Base-by-base conservation (phyloP, 2,113 vertebrate genomes). In the Lethenteron reissneri region DNA sequence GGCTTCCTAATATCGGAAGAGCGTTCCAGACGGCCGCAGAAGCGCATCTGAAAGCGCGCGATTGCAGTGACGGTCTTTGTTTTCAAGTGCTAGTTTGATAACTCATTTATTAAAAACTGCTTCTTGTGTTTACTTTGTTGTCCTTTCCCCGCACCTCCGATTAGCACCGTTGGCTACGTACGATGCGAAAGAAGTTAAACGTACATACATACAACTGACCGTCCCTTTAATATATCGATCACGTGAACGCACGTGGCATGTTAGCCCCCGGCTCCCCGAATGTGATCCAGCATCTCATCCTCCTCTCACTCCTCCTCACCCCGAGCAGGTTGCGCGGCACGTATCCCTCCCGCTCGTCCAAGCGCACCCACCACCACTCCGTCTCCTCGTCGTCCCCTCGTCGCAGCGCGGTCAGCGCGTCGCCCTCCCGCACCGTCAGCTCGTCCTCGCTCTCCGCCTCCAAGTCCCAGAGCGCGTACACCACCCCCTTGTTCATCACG, bases 311-410 rank as follows among this genome's bases (percentile, higher is more conserved):
- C 57, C 56, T 57, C 81, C 89, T 85, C 74, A 99, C 94, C 78
- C 94, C 94, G 1, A 99, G 83, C n/a, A 97, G 78, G 75, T 99
- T 99, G 17, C 92, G 85, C 3, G 94, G 87, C 12, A 91, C 84
- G 0, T 99, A 99, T 13, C 88, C 91, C 73, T 95, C 92, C 5
- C 75, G 77, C 74, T 90, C 87, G 0, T 78, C 82, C 69, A 87
- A 82, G 58, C 86, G 84, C 0, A 88, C 89, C 94, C 94, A 99
- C 94, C 92, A 99, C 94, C 94, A 99, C 57, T 99, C 90, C 0
- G 85, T 79, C 73, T 99, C 94, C 0, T 90, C 83, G 72, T 90
- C 89, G 3, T 96, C 91, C 70, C 97, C 94, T 58, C 92, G 80
- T 71, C 79, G 89, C 74, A 91, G 3, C 21, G 94, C 75, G 0